Percentiles rank a stretch among this genome's conserved stretches.
Evolutionary conservation across 2,888 invertebrate genomes (phyloP).

Genomic region (Glomeris marginata): DNA sequence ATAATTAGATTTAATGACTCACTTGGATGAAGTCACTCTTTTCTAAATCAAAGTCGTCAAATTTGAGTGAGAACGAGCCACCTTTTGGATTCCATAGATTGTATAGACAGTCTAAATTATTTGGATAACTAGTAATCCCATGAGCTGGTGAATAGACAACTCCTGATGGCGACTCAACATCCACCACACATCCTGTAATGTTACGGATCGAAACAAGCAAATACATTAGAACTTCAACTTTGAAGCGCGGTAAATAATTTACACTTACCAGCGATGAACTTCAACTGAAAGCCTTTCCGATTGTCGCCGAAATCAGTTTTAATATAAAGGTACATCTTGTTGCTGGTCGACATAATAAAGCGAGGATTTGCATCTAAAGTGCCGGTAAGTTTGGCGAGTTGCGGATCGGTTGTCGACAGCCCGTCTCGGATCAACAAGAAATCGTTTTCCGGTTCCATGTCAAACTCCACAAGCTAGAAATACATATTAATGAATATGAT

Average conservation of each 20-base stretch:
- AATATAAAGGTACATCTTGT: constrained; percentile 77
- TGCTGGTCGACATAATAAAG: constrained; percentile 80
- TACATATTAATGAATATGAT: too few species aligned
- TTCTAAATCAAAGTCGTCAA: constrained; percentile 73
- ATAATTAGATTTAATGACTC: too few species aligned
- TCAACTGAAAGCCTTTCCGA: constrained; percentile 75
- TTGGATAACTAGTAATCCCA: constrained; percentile 68
- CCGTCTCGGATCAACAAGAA: constrained; percentile 84
- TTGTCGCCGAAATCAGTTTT: constrained; percentile 80
- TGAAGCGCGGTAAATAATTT: too few species aligned
- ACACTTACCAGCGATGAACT: constrained; percentile 52
- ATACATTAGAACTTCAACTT: too few species aligned
- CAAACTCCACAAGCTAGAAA: constrained; percentile 29
- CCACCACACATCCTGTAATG: constrained; percentile 76
- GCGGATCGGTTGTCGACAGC: constrained; percentile 64
- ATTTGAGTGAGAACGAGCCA: constrained; percentile 72
- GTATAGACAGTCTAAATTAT: constrained; percentile 81
- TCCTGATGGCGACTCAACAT: constrained; percentile 66
- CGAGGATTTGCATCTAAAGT: constrained; percentile 55
- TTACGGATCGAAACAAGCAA: too few species aligned
- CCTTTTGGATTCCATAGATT: constrained; percentile 68
- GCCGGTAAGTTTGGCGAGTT: constrained; percentile 70
- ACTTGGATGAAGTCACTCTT: constrained; percentile 76
- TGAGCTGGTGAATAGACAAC: constrained; percentile 81
- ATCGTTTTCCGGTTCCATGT: constrained; percentile 40